Percentiles rank a stretch among this genome's conserved stretches.
Evolutionary conservation across 2,113 vertebrate genomes (phyloP).

Genomic region (Bambusicola thoracicus): DNA sequence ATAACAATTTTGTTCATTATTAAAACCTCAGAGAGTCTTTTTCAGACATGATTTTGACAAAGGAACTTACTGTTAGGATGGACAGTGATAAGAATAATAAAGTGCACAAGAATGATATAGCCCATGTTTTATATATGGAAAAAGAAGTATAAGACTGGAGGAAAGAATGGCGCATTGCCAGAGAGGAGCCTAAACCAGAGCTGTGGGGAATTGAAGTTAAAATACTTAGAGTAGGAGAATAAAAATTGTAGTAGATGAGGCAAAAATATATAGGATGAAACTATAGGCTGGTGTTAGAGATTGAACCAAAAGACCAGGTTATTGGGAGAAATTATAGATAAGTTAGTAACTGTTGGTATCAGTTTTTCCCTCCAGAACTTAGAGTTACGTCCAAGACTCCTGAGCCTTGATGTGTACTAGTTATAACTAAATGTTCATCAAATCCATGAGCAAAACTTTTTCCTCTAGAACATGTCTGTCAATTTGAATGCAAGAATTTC

Average conservation of each 20-base stretch:
- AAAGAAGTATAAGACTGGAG: background rate
- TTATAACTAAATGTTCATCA: background rate
- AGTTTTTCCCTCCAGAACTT: background rate
- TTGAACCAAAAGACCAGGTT: background rate
- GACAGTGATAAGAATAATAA: background rate
- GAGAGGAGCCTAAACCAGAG: background rate
- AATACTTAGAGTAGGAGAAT: background rate
- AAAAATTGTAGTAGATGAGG: background rate
- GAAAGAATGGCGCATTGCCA: background rate
- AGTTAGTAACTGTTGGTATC: background rate
- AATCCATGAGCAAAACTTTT: background rate
- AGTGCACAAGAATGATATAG: background rate
- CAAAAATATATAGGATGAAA: background rate
- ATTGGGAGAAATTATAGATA: background rate
- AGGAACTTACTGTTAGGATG: background rate
- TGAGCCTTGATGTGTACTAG: background rate
- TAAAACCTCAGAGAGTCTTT: background rate
- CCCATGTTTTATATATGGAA: fast-evolving
- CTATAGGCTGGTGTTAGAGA: background rate
- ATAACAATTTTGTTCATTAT: background rate
- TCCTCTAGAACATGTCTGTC: background rate
- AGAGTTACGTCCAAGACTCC: background rate
- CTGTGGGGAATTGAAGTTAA: background rate
- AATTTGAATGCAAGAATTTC: background rate
- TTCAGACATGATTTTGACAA: background rate